Percentiles rank a stretch among this genome's conserved stretches.
phyloP scores from a whole-genome alignment of 2,797 vertebrate genomes.

The Buceros bicornis region DNA sequence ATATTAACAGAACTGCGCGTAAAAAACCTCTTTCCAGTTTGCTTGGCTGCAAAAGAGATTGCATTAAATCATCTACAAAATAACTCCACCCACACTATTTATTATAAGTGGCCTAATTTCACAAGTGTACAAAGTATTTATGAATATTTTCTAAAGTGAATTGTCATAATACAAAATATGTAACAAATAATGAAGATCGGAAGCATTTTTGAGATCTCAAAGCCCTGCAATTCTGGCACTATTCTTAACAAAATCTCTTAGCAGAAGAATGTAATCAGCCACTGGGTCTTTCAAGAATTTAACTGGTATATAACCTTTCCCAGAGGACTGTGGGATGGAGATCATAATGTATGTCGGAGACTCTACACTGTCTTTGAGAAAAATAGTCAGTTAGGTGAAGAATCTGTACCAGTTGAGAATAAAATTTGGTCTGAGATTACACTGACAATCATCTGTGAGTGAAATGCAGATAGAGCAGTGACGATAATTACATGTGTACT shows the following conservation, averaged over 20 bases:
- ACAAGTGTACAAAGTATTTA: background rate
- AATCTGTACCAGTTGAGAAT: background rate
- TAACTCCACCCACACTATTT: background rate
- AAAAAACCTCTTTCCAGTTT: background rate
- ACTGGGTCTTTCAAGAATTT: background rate
- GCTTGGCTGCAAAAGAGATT: background rate
- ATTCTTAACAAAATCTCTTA: background rate
- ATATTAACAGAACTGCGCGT: background rate
- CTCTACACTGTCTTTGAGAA: background rate
- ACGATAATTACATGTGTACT: fast-evolving
- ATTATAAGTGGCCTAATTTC: background rate
- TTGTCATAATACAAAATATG: background rate
- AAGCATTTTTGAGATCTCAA: background rate
- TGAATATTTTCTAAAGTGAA: background rate
- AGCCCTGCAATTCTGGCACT: background rate
- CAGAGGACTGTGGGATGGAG: background rate
- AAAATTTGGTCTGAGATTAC: background rate
- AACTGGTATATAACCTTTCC: background rate
- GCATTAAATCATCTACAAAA: conserved; percentile 4
- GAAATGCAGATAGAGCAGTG: background rate
- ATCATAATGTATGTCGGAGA: background rate
- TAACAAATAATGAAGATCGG: background rate
- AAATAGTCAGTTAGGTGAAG: background rate
- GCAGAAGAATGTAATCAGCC: background rate
- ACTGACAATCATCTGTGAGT: background rate